These are phyloP conservation scores for Melinopterus prodromus DNA, from an alignment of 2,888 invertebrate species.

Conservation along the genomic window DNA sequence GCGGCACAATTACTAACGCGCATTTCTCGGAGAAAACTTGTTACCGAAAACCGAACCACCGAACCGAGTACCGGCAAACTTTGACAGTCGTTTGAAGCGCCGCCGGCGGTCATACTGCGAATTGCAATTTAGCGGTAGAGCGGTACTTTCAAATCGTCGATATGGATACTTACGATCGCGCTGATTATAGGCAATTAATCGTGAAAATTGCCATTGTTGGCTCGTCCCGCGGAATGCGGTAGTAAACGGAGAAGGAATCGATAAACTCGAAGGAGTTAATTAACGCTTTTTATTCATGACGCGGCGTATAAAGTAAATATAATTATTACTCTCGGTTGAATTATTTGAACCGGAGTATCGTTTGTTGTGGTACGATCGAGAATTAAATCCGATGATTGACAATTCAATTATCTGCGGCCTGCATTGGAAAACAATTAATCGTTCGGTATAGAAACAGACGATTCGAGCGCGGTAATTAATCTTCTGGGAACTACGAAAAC, in stretches of 20 bases:
- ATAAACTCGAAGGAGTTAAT: neutral
- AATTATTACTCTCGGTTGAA: too few relatives aligned
- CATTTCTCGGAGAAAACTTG: too few relatives aligned
- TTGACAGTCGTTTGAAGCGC: too few relatives aligned
- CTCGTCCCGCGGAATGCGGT: neutral
- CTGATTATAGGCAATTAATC: neutral
- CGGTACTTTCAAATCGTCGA: too few relatives aligned
- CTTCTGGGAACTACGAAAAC: slow-evolving; percentile 17
- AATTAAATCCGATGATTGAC: slow-evolving; percentile 28
- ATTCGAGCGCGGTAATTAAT: slow-evolving; percentile 21
- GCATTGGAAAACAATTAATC: slow-evolving; percentile 25
- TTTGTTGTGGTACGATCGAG: slow-evolving; percentile 21
- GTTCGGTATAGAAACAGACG: slow-evolving; percentile 7
- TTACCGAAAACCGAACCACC: too few relatives aligned
- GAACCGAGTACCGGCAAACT: too few relatives aligned
- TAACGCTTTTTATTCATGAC: slow-evolving; percentile 9
- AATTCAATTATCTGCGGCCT: slow-evolving; percentile 28
- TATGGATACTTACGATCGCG: neutral
- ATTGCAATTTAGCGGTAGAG: too few relatives aligned
- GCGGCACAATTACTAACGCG: too few relatives aligned
- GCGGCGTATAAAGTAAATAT: too few relatives aligned
- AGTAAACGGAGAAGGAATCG: neutral
- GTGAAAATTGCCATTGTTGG: neutral
- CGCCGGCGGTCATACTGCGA: too few relatives aligned
- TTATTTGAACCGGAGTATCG: neutral